Evolutionary conservation across 1,140 invertebrate genomes (phyloP), one percentile per base, ranked within the genome.

Genomic region (Papilio aristodemus): DNA sequence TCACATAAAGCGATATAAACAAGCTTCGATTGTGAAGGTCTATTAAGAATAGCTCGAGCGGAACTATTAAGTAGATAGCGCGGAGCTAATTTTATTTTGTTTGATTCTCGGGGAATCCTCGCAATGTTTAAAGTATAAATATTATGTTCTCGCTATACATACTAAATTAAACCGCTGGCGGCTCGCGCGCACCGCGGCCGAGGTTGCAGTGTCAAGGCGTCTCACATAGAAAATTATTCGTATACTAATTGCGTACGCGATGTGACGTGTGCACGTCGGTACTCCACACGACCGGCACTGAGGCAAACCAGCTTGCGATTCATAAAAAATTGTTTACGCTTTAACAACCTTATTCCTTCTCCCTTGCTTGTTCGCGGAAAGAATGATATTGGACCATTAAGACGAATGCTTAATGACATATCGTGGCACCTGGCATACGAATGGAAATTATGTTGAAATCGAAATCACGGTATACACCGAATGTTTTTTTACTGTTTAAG

Each of bases 181-280:
- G 59, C 38, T 76, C 60, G 71, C 71, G 69, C 78, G 73, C 71
- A 70, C 74, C 71, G 81, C 71, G 71, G 72, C 70, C 74, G 83
- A 80, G 81, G 82, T 83, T 79, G 80, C 80, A 83, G 77, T 86
- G 84, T 85, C 87, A 87, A 86, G 84, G 85, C 73, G 75, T 73
- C 71, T 77, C 71, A 69, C 37, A 69, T 76, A 76, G 72, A 70
- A 73, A 58, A 74, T 72, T 77, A 75, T 74, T 77, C 71, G 75
- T 71, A 68, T 68, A 63, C 46, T 69, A 72, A 76, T 74, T 80
- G 75, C 68, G 68, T 76, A 80, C 72, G 72, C 63, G 71, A 2
- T 43, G 37, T 69, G 39, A 62, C 57, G 54, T 27, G 68, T 36
- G 63, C 10, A 38, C 46, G 62, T 38, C 58, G 50, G 9, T 32